Evolutionary conservation across 2,113 vertebrate species (phyloP), one percentile per base, ranked within the genome.

Genomic region (Numenius arquata): DNA sequence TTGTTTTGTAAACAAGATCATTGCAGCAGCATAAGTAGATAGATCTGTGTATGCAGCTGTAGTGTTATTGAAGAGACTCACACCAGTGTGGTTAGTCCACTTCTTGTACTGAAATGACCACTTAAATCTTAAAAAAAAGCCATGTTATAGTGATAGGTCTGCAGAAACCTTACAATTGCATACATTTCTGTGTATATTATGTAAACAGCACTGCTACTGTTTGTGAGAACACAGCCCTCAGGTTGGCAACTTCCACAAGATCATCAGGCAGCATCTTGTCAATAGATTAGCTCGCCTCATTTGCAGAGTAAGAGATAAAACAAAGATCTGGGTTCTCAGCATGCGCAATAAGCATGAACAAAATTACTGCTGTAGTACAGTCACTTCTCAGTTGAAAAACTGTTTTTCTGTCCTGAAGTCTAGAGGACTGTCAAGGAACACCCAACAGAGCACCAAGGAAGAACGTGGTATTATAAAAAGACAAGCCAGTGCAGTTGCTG

Each of bases 381-480:
- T 65, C 26, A 80, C 21, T 85, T 86, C 22, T 83, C 12, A 8
- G 14, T 15, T 15, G 4, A 86, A 86, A 95, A 82, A 58, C 14
- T 67, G 14, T 19, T 73, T 52, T 29, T 77, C 58, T 70, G 25
- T 56, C 23, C 40, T 10, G 38, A 74, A 77, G 2, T 2, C 38
- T 72, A 59, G 36, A 50, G 32, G 38, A 77, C 15, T 1, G 1
- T 4, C 38, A 70, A 73, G 78, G 63, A 84, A 18, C 75, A 61
- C 2, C 6, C 3, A 11, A 78, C 61, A 68, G 47, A 62, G 52
- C 4, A 7, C 47, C 2, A 2, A 30, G 11, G 48, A 71, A 76
- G 26, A 93, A 63, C 0, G 0, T 0, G 1, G 25, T 8, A 0
- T 72, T 65, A 23, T 4, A 38, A 41, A 85, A 70, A 27, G 38